phyloP scores from a whole-genome alignment of 2,797 vertebrate genomes.

The Coluber constrictor region DNA sequence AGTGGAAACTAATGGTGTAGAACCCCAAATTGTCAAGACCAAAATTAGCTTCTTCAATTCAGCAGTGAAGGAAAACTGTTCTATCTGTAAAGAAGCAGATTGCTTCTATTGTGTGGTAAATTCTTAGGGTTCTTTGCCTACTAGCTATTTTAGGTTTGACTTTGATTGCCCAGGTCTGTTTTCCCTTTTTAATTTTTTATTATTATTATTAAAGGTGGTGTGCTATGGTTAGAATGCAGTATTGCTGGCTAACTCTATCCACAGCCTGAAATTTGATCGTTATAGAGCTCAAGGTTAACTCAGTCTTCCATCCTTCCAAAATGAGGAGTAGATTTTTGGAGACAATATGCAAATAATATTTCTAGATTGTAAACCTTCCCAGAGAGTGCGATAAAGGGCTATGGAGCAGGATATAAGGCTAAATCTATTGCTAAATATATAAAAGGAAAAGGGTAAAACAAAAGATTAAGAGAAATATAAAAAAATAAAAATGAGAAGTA shows the following conservation, averaged over 20 bases:
- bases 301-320: neutral
- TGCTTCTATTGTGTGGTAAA: constrained; percentile 66
- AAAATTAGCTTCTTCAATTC: constrained; percentile 79
- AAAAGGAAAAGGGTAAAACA: neutral
- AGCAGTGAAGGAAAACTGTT: constrained; percentile 71
- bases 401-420: neutral
- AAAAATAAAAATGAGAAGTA: neutral
- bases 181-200: neutral
- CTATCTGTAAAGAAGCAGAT: constrained; percentile 81
- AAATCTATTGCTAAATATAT: neutral
- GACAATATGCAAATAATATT: neutral
- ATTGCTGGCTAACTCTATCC: neutral
- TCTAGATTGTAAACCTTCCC: neutral
- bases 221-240: neutral
- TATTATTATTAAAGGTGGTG: neutral
- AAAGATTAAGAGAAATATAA: neutral
- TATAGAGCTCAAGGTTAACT: neutral
- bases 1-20: constrained; percentile 81
- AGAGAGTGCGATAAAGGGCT: neutral
- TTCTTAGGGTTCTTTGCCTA: constrained; percentile 66
- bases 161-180: constrained; percentile 68
- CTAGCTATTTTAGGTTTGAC: constrained; percentile 69
- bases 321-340: neutral
- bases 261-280: neutral
- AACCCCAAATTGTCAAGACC: constrained; percentile 76